Conservation (phyloP, 2,888 invertebrate species). For the Lepeophtheirus nordmannii region DNA sequence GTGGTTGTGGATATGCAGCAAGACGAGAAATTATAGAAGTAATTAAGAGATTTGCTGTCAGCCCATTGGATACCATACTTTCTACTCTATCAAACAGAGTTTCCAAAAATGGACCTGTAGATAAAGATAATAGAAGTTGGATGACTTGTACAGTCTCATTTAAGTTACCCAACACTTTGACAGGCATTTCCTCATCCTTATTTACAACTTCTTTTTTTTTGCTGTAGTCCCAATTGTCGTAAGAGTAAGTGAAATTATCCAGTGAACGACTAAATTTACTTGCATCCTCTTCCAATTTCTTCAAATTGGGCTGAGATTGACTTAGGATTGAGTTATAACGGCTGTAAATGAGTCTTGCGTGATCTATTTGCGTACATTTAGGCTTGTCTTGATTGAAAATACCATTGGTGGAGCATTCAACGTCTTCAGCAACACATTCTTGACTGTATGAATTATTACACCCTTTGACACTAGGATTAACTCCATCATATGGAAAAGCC, state of each 20-base stretch:
- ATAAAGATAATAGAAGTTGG: neutral
- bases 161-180: neutral
- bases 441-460: slow-evolving; percentile 6
- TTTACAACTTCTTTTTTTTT: neutral
- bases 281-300: neutral
- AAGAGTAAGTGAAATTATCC: neutral
- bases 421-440: neutral
- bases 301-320: neutral
- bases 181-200: neutral
- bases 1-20: slow-evolving; percentile 71
- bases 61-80: slow-evolving; percentile 62
- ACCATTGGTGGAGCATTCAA: neutral
- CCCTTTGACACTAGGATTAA: neutral
- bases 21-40: slow-evolving; percentile 72
- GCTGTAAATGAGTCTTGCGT: neutral
- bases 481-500: neutral
- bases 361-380: neutral
- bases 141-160: neutral
- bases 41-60: slow-evolving; percentile 68
- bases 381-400: slow-evolving; percentile 1
- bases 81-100: slow-evolving; percentile 64
- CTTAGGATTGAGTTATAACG: neutral
- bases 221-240: neutral
- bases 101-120: slow-evolving; percentile 56
- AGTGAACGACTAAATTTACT: neutral